Percentiles rank a stretch among this genome's conserved stretches.
Evolutionary conservation across 2,113 vertebrate species (phyloP).

Genomic region (Numida meleagris): DNA sequence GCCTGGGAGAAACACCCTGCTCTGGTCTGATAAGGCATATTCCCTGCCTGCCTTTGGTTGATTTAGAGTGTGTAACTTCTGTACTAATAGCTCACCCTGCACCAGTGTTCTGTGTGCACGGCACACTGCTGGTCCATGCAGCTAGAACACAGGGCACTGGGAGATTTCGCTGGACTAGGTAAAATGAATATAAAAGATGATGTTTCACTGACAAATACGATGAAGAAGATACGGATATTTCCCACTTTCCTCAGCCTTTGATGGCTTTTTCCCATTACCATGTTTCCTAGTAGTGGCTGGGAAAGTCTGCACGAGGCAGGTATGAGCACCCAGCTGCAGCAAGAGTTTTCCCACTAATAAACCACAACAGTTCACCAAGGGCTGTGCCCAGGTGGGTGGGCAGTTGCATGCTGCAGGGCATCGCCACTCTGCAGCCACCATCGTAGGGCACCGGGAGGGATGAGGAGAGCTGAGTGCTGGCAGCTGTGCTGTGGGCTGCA

Average conservation of each 20-base stretch:
- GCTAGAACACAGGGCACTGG: background rate
- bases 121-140: background rate
- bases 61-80: background rate
- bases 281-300: background rate
- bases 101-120: background rate
- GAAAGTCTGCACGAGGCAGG: background rate
- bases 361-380: background rate
- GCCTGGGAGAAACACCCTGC: fast-evolving
- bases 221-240: background rate
- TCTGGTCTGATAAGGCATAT: fast-evolving
- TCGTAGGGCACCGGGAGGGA: background rate
- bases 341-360: background rate
- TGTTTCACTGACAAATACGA: background rate
- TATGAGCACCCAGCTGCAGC: background rate
- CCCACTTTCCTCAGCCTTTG: background rate
- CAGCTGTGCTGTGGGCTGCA: fast-evolving
- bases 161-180: background rate
- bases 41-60: slow-evolving; percentile 5
- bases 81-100: background rate
- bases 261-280: background rate
- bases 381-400: background rate
- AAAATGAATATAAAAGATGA: background rate
- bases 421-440: background rate
- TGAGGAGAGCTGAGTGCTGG: background rate
- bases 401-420: background rate